These are phyloP conservation scores for Vidua chalybeata DNA, from an alignment of 2,113 vertebrate genomes.

Conservation along the genomic window DNA sequence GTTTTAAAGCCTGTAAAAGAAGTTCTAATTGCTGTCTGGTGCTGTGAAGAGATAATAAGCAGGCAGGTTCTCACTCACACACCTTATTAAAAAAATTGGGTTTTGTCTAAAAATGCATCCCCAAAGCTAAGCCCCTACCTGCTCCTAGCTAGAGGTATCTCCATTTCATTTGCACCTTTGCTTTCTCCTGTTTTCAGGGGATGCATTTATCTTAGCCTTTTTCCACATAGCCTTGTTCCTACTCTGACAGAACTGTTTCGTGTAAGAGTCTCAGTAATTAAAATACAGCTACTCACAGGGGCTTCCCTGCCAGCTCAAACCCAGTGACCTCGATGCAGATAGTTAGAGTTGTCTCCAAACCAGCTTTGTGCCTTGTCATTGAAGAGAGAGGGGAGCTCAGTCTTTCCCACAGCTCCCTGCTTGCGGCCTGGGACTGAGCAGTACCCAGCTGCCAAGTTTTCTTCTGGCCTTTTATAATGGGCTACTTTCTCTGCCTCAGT, in stretches of 20 bases:
- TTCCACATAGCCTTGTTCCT: not conserved
- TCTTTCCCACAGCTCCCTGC: not conserved
- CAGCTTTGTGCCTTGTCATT: not conserved
- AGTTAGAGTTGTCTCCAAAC: not conserved
- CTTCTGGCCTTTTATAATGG: not conserved
- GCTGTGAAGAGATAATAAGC: not conserved
- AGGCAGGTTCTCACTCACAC: not conserved
- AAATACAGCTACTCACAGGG: not conserved
- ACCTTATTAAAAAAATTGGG: fast-evolving
- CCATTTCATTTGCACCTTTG: not conserved
- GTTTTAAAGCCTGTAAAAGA: not conserved
- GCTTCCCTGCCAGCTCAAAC: not conserved
- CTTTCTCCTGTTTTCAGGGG: not conserved
- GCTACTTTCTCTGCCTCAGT: not conserved
- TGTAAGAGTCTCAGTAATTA: not conserved
- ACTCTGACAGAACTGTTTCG: not conserved
- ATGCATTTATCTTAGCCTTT: not conserved
- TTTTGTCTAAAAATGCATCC: not conserved
- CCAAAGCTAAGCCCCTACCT: not conserved
- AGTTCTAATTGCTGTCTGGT: not conserved
- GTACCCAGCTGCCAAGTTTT: not conserved
- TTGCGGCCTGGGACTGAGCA: not conserved
- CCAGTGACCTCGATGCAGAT: not conserved
- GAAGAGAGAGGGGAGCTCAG: not conserved
- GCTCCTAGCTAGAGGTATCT: not conserved